These are phyloP conservation scores for Pontoporia blainvillei DNA, from an alignment of 2,113 vertebrate species.

Conservation along the genomic window DNA sequence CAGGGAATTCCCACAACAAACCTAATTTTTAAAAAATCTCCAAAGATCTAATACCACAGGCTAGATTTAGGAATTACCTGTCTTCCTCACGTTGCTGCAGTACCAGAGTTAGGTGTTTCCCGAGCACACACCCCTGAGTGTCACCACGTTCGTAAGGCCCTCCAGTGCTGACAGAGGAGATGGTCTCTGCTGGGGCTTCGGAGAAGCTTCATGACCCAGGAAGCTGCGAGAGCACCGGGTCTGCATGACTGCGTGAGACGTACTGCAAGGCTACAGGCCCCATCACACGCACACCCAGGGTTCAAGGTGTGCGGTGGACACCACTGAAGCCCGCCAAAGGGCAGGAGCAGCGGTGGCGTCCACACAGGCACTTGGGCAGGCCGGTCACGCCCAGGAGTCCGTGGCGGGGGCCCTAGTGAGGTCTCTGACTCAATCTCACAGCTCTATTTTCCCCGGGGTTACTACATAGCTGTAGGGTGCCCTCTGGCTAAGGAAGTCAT, in stretches of 20 bases:
- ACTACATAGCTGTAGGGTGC: background rate
- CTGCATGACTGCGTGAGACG: background rate
- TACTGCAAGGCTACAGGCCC: background rate
- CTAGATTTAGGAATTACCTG: background rate
- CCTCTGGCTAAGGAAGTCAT: background rate
- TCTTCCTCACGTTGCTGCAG: background rate
- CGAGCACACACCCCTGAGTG: background rate
- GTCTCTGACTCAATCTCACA: constrained; percentile 54
- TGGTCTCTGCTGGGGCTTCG: background rate
- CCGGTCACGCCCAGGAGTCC: constrained; percentile 57
- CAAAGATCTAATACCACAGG: background rate
- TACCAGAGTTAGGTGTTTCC: background rate
- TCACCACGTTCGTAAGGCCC: too few relatives aligned
- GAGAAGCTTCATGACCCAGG: background rate
- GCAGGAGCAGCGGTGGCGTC: constrained; percentile 51
- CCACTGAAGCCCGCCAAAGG: background rate
- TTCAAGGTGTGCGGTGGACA: background rate
- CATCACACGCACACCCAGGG: background rate
- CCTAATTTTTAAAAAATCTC: background rate
- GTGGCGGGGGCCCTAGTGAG: constrained; percentile 50
- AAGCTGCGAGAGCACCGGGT: background rate
- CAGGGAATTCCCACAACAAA: background rate
- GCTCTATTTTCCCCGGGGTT: constrained; percentile 55
- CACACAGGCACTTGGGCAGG: constrained; percentile 80
- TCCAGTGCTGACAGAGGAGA: background rate